Evolutionary conservation across 2,797 vertebrate genomes (phyloP).

Genomic region (Pelodytes ibericus): DNA sequence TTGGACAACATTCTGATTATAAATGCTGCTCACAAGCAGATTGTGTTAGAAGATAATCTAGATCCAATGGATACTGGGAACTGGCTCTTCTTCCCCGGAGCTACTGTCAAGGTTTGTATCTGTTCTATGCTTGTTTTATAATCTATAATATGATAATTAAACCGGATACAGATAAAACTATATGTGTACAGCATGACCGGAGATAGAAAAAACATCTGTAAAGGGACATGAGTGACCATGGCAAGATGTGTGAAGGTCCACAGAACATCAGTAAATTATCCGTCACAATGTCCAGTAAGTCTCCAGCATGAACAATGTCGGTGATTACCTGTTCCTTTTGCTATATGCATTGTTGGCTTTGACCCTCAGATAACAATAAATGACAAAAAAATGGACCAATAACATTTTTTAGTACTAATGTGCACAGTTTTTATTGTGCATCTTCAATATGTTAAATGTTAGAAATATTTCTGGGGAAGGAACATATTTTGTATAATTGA

Average conservation of each 20-base stretch:
- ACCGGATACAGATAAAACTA: no score
- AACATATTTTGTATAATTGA: conserved; percentile 34
- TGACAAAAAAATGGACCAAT: not conserved
- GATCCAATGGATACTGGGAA: conserved; percentile 96
- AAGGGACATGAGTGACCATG: no score
- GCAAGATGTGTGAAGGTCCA: no score
- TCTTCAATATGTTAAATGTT: conserved; percentile 16
- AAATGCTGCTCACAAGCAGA: conserved; percentile 86
- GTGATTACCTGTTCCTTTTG: no score
- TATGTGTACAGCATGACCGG: no score
- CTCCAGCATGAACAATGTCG: no score
- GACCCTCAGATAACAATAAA: no score
- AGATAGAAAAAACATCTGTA: no score
- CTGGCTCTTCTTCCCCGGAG: conserved; percentile 98
- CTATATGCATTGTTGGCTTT: no score
- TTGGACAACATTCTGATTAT: conserved; percentile 92
- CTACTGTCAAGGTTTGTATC: conserved; percentile 89
- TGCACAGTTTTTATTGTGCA: not conserved
- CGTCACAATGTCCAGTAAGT: no score
- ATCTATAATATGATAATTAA: no score
- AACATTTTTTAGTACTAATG: not conserved
- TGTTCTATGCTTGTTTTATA: conserved; percentile 12
- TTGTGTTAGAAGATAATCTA: conserved; percentile 91
- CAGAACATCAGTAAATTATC: no score
- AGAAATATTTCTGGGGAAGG: not conserved